These are phyloP conservation scores for Danaus melanippus DNA, from an alignment of 1,140 invertebrate genomes.

Conservation along the genomic window DNA sequence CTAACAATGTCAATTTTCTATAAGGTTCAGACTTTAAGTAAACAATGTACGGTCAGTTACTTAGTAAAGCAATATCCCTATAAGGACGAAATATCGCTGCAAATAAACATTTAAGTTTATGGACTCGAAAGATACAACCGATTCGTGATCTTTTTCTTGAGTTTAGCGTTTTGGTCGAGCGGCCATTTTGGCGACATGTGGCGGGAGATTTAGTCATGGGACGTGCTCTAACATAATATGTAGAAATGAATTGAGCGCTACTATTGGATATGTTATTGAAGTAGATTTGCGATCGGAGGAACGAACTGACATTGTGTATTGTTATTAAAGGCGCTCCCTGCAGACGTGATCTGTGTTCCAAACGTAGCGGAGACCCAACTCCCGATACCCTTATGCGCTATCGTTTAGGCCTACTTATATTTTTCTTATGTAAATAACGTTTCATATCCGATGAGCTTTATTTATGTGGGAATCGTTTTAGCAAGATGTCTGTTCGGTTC, in stretches of 20 bases:
- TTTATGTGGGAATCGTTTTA: slow-evolving; percentile 72
- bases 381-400: slow-evolving; percentile 61
- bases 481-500: slow-evolving; percentile 58
- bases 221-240: slow-evolving; percentile 69
- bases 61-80: slow-evolving; percentile 64
- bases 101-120: slow-evolving; percentile 72
- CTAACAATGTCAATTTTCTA: no score
- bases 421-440: slow-evolving; percentile 71
- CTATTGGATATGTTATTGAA: slow-evolving; percentile 73
- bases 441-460: slow-evolving; percentile 72
- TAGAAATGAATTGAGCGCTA: slow-evolving; percentile 71
- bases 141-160: slow-evolving; percentile 71
- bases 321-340: slow-evolving; percentile 64
- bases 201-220: slow-evolving; percentile 70
- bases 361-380: slow-evolving; percentile 19
- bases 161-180: slow-evolving; percentile 62
- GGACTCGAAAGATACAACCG: slow-evolving; percentile 71
- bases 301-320: slow-evolving; percentile 72
- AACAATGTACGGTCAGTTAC: slow-evolving; percentile 19
- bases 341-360: slow-evolving; percentile 57
- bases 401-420: slow-evolving; percentile 71
- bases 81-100: slow-evolving; percentile 69
- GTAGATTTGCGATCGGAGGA: slow-evolving; percentile 71
- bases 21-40: not conserved
- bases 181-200: slow-evolving; percentile 72